These are phyloP conservation scores for Hoplostethus atlanticus DNA, from an alignment of 2,797 vertebrate genomes.

Conservation along the genomic window DNA sequence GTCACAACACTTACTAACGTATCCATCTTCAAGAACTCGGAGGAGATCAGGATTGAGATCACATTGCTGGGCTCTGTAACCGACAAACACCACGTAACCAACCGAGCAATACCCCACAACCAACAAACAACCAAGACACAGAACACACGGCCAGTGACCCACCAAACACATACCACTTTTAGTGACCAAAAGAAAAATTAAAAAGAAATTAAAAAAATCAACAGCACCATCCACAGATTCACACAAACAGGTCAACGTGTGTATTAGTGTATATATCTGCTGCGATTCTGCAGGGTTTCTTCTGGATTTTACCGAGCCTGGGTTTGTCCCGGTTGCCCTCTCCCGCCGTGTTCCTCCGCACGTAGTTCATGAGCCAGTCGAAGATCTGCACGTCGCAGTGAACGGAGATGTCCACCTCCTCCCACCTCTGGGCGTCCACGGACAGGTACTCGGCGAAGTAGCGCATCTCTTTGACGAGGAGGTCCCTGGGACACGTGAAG, in stretches of 20 bases:
- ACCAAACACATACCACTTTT: constrained; percentile 44
- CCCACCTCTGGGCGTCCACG: constrained; percentile 94
- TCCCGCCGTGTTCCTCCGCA: constrained; percentile 91
- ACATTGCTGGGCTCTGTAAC: constrained; percentile 98
- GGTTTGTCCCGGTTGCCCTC: constrained; percentile 88
- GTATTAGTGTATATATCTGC: constrained; percentile 17
- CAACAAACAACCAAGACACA: constrained; percentile 56
- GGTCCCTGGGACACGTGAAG: constrained; percentile 95
- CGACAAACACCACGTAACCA: constrained; percentile 82
- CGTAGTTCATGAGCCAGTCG: constrained; percentile 98
- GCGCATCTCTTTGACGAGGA: constrained; percentile 97
- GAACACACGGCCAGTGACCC: constrained; percentile 61
- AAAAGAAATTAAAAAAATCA: constrained; percentile 11
- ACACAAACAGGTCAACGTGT: constrained; percentile 37
- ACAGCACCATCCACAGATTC: constrained; percentile 17
- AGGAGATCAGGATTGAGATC: constrained; percentile 99
- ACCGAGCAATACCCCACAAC: constrained; percentile 63
- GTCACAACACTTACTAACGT: constrained; percentile 93
- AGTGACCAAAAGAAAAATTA: constrained; percentile 16
- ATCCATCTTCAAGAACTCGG: constrained; percentile 99
- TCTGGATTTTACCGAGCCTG: constrained; percentile 86
- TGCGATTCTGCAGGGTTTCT: neutral
- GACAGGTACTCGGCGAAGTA: constrained; percentile 98
- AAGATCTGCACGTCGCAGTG: constrained; percentile 99
- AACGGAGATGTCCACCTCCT: constrained; percentile 98